A percentile compares a stretch with the other conserved stretches of the same genome.
These are phyloP conservation scores for Xiphorhynchus erythropygius DNA, from an alignment of 2,797 vertebrate genomes.

Conservation along the genomic window DNA sequence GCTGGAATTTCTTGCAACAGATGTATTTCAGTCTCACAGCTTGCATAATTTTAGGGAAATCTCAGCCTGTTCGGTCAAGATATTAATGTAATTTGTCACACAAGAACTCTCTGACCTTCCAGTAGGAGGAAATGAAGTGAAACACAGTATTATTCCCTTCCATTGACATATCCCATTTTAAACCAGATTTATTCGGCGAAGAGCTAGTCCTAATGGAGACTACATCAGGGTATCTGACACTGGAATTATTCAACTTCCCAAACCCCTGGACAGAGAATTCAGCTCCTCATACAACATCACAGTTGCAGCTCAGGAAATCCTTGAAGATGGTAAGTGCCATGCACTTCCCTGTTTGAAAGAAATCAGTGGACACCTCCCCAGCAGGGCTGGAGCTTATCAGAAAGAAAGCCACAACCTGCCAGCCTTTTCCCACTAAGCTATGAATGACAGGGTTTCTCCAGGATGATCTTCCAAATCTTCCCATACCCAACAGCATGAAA, in stretches of 20 bases:
- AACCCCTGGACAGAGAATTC: constrained; percentile 79
- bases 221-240: constrained; percentile 61
- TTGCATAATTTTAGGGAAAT: not conserved
- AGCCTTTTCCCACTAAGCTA: not conserved
- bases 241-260: constrained; percentile 72
- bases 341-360: not conserved
- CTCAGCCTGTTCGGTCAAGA: not conserved
- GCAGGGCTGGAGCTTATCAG: not conserved
- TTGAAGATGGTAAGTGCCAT: constrained; percentile 52
- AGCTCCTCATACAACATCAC: constrained; percentile 79
- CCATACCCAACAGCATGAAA: not conserved
- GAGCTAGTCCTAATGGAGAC: constrained; percentile 69
- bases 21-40: not conserved
- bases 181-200: constrained; percentile 73
- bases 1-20: accelerated
- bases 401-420: not conserved
- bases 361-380: not conserved
- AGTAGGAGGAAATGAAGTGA: not conserved
- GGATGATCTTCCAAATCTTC: not conserved
- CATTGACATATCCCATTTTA: not conserved
- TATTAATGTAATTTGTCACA: not conserved
- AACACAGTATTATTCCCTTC: not conserved
- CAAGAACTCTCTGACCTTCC: not conserved
- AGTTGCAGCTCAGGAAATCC: constrained; percentile 77
- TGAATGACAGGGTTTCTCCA: not conserved